Conservation (phyloP, 2,797 vertebrate species). For the Siniperca undulata region DNA sequence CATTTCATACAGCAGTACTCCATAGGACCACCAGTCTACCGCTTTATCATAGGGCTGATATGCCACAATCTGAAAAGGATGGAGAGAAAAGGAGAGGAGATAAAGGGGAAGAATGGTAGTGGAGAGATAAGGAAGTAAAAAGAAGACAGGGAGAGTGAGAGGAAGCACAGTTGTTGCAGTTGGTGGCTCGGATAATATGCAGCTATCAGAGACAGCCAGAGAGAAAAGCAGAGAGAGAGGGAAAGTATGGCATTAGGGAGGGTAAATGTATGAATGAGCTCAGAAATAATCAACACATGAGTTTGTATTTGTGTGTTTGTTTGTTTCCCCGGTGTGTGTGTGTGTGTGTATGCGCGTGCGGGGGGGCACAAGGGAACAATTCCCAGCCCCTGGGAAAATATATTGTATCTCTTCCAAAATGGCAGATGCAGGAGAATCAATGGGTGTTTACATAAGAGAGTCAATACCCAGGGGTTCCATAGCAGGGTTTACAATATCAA, state of each 20-base stretch:
- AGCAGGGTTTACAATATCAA: conserved; percentile 73
- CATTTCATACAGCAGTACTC: conserved; percentile 94
- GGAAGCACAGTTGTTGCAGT: conserved; percentile 16
- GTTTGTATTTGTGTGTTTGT: conserved; percentile 43
- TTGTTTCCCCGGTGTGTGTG: conserved; percentile 12
- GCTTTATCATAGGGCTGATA: conserved; percentile 93
- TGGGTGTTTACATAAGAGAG: conserved; percentile 85
- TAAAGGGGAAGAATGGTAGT: conserved; percentile 41
- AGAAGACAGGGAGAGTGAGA: conserved; percentile 40
- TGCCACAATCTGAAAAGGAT: conserved; percentile 88
- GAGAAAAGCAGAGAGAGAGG: conserved; percentile 11
- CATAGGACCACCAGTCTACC: conserved; percentile 96
- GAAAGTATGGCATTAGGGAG: conserved; percentile 33
- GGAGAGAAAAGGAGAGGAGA: conserved; percentile 47
- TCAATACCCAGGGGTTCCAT: conserved; percentile 77
- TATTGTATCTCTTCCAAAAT: conserved; percentile 84
- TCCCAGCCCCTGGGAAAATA: conserved; percentile 76
- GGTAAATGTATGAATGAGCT: conserved; percentile 52
- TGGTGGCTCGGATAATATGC: conserved; percentile 31
- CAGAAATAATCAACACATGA: conserved; percentile 55
- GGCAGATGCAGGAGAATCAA: conserved; percentile 82
- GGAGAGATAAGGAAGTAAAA: conserved; percentile 37
- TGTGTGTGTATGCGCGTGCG: neutral
- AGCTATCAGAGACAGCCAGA: conserved; percentile 33
- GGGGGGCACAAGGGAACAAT: conserved; percentile 61